Evolutionary conservation across 2,888 invertebrate species (phyloP).

Genomic region (Cylloceria caligata): DNA sequence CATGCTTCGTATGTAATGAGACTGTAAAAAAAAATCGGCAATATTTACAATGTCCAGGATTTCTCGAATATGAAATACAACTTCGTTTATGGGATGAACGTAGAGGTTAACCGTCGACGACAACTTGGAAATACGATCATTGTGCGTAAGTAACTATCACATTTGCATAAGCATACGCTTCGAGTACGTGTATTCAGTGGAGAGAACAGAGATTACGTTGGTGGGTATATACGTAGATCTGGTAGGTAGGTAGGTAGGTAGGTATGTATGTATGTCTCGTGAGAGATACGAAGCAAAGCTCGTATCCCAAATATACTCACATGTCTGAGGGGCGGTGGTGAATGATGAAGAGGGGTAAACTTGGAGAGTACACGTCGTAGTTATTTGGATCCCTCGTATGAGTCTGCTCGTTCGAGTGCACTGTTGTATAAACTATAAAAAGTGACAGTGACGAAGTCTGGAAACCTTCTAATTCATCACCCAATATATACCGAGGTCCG

Average conservation of each 20-base stretch:
- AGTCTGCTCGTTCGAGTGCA: constrained; percentile 19
- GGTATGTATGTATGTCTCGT: constrained; percentile 2
- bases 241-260: constrained; percentile 2
- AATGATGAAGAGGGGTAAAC: constrained; percentile 32
- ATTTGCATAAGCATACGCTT: constrained; percentile 67
- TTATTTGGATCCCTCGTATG: constrained; percentile 18
- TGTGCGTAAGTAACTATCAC: constrained; percentile 62
- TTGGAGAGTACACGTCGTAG: constrained; percentile 44
- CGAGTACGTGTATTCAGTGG: constrained; percentile 62
- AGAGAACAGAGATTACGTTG: constrained; percentile 40
- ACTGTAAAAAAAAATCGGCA: background rate
- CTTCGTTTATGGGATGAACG: background rate
- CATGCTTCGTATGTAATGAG: too few relatives aligned
- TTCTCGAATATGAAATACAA: background rate
- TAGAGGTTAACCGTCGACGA: constrained; percentile 12
- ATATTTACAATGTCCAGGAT: background rate
- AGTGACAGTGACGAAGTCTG: background rate
- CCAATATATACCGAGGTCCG: background rate
- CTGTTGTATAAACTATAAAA: constrained; percentile 11
- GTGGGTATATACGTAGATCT: background rate
- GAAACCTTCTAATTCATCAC: background rate
- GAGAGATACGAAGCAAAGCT: constrained; percentile 41
- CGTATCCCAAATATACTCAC: constrained; percentile 27
- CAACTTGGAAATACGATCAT: constrained; percentile 52
- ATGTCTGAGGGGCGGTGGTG: constrained; percentile 21